phyloP scores from a whole-genome alignment of 2,113 vertebrate genomes.

The Phodopus roborovskii region DNA sequence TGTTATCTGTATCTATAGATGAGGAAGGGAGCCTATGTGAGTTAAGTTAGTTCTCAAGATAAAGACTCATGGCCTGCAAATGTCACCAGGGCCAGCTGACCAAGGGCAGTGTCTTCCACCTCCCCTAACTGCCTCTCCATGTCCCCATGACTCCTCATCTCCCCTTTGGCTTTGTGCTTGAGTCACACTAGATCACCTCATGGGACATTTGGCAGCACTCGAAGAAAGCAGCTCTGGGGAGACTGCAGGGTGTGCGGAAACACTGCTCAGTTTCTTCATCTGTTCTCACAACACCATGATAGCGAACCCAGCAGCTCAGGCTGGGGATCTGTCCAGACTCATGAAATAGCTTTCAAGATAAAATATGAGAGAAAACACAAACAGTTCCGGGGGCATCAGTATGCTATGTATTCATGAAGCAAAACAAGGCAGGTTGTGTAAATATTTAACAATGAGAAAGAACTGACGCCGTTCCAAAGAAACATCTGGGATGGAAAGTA shows the following conservation, averaged over 20 bases:
- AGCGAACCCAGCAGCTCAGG: not conserved
- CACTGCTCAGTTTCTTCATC: not conserved
- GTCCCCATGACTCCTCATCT: rapidly evolving
- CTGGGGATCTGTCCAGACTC: constrained; percentile 1
- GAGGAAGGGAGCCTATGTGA: not conserved
- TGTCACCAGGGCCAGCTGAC: not conserved
- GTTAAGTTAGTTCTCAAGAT: not conserved
- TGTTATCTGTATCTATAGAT: not conserved
- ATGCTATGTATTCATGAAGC: constrained; percentile 30
- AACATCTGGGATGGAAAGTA: constrained; percentile 79
- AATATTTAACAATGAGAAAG: constrained; percentile 80
- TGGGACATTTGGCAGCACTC: too few species aligned
- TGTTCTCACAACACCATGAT: not conserved
- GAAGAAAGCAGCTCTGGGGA: not conserved
- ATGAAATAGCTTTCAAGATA: not conserved
- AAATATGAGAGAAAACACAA: constrained; percentile 25
- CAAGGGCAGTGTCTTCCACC: not conserved
- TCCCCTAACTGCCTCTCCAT: rapidly evolving
- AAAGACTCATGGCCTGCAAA: not conserved
- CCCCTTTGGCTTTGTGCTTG: rapidly evolving
- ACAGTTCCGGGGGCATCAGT: not conserved
- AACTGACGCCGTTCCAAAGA: constrained; percentile 77
- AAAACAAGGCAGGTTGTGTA: constrained; percentile 77
- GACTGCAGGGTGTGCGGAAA: not conserved
- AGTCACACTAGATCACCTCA: rapidly evolving